A percentile compares a stretch with the other conserved stretches of the same genome.
Conservation (phyloP, 2,113 vertebrate genomes). For the Mirounga angustirostris region DNA sequence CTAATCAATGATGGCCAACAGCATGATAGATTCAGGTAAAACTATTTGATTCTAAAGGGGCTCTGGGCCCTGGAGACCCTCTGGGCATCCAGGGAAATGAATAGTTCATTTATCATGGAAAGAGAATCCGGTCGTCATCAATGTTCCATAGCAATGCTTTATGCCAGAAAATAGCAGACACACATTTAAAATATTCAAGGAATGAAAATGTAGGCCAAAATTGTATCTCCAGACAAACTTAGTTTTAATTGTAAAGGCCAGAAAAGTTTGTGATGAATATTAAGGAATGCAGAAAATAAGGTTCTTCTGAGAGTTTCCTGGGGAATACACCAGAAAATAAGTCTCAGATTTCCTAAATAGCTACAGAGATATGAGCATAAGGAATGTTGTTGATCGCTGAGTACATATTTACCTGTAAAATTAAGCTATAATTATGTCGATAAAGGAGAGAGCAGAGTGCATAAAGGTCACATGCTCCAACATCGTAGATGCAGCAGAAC, state of each 20-base stretch:
- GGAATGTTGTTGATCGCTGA: background rate
- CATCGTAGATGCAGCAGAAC: background rate
- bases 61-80: no score
- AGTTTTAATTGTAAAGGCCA: background rate
- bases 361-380: background rate
- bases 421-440: background rate
- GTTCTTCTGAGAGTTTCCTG: background rate
- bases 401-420: background rate
- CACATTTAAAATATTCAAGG: background rate
- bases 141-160: background rate
- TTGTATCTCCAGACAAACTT: background rate
- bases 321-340: background rate
- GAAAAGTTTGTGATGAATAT: background rate
- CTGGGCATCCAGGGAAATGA: background rate
- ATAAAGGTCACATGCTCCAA: background rate
- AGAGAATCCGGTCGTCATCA: background rate
- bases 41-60: background rate
- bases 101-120: background rate
- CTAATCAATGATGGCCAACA: background rate
- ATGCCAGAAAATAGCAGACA: background rate
- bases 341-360: background rate
- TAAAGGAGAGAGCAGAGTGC: background rate
- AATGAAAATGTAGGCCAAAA: background rate
- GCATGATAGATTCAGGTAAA: background rate
- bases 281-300: background rate